Evolutionary conservation across 2,113 vertebrate genomes (phyloP).

Genomic region (Rhagologus leucostigma): DNA sequence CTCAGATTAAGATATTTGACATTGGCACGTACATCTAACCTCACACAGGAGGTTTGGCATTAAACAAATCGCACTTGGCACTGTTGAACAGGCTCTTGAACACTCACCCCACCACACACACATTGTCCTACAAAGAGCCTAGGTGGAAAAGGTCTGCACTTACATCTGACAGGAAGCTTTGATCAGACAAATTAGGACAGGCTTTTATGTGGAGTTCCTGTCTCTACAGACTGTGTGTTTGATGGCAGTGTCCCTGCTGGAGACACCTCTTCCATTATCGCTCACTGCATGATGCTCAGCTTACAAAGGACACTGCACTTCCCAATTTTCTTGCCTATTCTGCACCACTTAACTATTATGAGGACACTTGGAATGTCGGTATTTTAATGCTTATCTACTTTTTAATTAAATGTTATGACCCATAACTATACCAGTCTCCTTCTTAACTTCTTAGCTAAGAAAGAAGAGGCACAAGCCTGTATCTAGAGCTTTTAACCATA

Average conservation of each 20-base stretch:
- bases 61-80: background rate
- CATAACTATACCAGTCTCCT: background rate
- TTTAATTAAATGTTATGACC: background rate
- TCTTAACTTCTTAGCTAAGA: background rate
- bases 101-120: background rate
- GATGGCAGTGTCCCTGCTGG: background rate
- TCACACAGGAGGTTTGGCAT: background rate
- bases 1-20: constrained; percentile 16
- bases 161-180: constrained; percentile 11
- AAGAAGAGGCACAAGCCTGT: background rate
- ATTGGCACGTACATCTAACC: background rate
- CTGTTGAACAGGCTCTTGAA: background rate
- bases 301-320: constrained; percentile 8
- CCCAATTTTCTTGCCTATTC: background rate
- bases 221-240: background rate
- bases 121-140: background rate
- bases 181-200: constrained; percentile 37
- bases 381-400: background rate
- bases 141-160: constrained; percentile 7
- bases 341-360: background rate
- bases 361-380: background rate
- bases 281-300: background rate
- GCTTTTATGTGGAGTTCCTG: background rate
- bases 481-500: background rate
- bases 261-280: constrained; percentile 19